Conservation (phyloP, 2,888 invertebrate species). For the Andrena fulva region DNA sequence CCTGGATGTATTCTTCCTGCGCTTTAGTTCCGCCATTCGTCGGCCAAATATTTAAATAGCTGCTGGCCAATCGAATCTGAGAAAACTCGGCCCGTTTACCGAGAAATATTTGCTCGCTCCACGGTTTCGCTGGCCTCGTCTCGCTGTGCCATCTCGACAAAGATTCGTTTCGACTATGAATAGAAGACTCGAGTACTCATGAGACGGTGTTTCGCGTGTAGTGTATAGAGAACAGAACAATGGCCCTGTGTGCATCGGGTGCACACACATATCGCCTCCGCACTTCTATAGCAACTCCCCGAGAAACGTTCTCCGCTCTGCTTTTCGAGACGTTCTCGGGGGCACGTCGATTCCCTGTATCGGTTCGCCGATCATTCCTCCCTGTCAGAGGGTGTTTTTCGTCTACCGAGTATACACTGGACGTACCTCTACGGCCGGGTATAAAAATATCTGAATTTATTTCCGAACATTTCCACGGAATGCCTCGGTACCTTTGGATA, state of each 20-base stretch:
- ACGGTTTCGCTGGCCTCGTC: not conserved
- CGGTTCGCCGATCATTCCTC: not conserved
- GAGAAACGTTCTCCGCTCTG: conserved; percentile 39
- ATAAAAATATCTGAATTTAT: not conserved
- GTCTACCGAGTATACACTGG: not conserved
- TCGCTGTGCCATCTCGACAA: conserved; percentile 30
- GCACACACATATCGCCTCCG: conserved; percentile 6
- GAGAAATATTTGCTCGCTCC: conserved; percentile 30
- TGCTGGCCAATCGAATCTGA: not conserved
- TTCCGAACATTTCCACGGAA: not conserved
- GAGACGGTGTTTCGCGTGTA: conserved; percentile 4
- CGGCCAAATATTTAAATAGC: conserved; percentile 4
- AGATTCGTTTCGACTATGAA: conserved; percentile 39
- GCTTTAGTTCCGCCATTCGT: not conserved
- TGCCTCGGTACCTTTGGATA: too few relatives aligned
- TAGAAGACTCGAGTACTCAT: conserved; percentile 16
- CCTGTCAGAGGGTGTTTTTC: not conserved
- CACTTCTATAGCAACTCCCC: conserved; percentile 45
- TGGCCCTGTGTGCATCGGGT: conserved; percentile 2
- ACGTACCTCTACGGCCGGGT: too few relatives aligned
- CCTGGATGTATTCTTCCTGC: not conserved
- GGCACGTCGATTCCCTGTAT: conserved; percentile 12
- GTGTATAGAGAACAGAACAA: conserved; percentile 28
- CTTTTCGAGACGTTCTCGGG: conserved; percentile 30
- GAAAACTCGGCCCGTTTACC: not conserved